Conservation (phyloP, 2,113 vertebrate species). For the Gymnocephalus cernua region DNA sequence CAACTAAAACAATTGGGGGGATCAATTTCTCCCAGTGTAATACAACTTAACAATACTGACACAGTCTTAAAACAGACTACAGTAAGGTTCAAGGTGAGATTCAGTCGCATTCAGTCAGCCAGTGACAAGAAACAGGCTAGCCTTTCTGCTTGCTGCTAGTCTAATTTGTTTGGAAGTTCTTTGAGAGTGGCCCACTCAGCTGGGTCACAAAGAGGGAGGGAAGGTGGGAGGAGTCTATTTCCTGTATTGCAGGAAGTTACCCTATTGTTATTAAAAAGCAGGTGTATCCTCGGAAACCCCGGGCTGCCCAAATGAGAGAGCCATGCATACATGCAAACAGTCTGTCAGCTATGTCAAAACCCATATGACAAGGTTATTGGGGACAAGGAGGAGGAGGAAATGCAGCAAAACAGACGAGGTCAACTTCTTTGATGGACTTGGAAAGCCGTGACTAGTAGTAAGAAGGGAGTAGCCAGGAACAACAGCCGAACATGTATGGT, state of each 20-base stretch:
- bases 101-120: slow-evolving; percentile 36
- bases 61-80: neutral
- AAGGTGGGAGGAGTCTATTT: slow-evolving; percentile 73
- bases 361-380: neutral
- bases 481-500: neutral
- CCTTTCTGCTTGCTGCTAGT: slow-evolving; percentile 39
- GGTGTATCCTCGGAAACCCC: slow-evolving; percentile 80
- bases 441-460: neutral
- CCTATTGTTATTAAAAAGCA: slow-evolving; percentile 82
- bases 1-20: neutral
- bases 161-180: slow-evolving; percentile 72
- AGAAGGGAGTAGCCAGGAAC: slow-evolving; percentile 27
- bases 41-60: neutral
- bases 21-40: neutral
- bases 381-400: slow-evolving; percentile 21
- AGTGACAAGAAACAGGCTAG: slow-evolving; percentile 41
- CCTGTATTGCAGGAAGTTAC: slow-evolving; percentile 82
- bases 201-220: slow-evolving; percentile 50
- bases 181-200: slow-evolving; percentile 73
- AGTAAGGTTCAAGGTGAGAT: slow-evolving; percentile 29
- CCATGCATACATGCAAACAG: slow-evolving; percentile 8
- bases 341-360: slow-evolving; percentile 16
- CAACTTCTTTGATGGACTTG: neutral
- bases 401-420: slow-evolving; percentile 10
- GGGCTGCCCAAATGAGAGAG: slow-evolving; percentile 25